Evolutionary conservation across 2,888 invertebrate genomes (phyloP).

Genomic region (Drosophila pseudotalamancana): DNA sequence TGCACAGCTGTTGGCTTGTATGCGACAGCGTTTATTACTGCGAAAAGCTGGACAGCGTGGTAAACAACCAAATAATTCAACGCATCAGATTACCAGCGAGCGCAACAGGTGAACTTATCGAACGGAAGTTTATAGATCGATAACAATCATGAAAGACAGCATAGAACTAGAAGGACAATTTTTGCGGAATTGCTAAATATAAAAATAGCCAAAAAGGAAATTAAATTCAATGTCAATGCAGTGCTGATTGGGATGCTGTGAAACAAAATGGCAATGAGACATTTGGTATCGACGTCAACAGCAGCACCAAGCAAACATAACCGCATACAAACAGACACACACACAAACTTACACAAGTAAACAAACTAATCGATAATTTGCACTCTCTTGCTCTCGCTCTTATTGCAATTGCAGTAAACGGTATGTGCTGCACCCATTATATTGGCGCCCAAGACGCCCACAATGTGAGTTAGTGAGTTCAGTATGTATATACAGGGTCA

Average conservation of each 20-base stretch:
- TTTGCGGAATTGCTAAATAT: slow-evolving; percentile 10
- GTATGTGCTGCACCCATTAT: slow-evolving; percentile 44
- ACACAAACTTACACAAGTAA: slow-evolving; percentile 34
- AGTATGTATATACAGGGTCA: slow-evolving; percentile 24
- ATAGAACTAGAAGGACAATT: slow-evolving; percentile 7
- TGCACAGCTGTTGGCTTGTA: slow-evolving; percentile 34
- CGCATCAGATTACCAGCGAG: slow-evolving; percentile 24
- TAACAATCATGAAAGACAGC: slow-evolving; percentile 10
- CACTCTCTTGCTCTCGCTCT: slow-evolving; percentile 44
- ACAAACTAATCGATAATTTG: slow-evolving; percentile 67
- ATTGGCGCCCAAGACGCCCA: slow-evolving; percentile 54
- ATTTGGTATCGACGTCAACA: slow-evolving; percentile 37
- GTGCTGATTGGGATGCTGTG: slow-evolving; percentile 38
- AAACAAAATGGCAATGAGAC: slow-evolving; percentile 40
- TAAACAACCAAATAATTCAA: slow-evolving; percentile 15
- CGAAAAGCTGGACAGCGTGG: slow-evolving; percentile 20
- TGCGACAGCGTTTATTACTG: slow-evolving; percentile 26
- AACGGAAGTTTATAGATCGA: slow-evolving; percentile 37
- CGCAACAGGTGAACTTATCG: slow-evolving; percentile 48
- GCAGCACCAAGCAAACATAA: slow-evolving; percentile 14
- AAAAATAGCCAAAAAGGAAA: slow-evolving; percentile 42
- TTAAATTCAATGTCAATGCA: slow-evolving; percentile 39
- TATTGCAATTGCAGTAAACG: slow-evolving; percentile 48
- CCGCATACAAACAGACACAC: neutral
- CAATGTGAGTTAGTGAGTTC: slow-evolving; percentile 16